Conservation (phyloP, 2,888 invertebrate species). For the Troides oblongomaculatus region DNA sequence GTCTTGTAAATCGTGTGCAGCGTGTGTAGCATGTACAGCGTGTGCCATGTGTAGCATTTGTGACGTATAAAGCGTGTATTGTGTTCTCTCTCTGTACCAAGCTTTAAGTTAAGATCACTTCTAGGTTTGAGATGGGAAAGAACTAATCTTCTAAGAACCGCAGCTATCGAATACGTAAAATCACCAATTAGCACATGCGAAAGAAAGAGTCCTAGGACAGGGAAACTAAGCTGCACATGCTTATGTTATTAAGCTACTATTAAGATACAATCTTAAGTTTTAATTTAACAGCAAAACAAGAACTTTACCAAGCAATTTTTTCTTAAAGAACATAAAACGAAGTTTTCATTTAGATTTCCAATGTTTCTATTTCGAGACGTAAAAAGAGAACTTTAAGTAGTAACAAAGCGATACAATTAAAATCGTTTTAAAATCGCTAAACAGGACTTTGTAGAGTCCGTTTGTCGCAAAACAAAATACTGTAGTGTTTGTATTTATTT, state of each 20-base stretch:
- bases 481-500: background rate
- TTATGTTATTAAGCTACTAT: background rate
- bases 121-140: no score
- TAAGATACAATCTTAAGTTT: background rate
- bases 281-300: background rate
- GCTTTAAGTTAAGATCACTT: no score
- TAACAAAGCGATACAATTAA: constrained; percentile 5
- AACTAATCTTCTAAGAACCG: no score
- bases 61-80: no score
- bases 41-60: no score
- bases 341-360: no score
- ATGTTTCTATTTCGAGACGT: background rate
- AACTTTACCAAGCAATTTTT: background rate
- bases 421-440: constrained; percentile 3
- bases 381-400: background rate
- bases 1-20: no score
- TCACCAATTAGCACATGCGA: no score
- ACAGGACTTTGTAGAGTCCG: background rate
- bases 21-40: no score
- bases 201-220: no score
- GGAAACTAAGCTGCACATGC: background rate
- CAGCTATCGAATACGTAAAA: no score
- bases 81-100: no score
- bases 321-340: background rate
- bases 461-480: background rate